A percentile compares a stretch with the other conserved stretches of the same genome.
Conservation (phyloP, 2,888 invertebrate species). For the Acanthosoma haemorrhoidale region DNA sequence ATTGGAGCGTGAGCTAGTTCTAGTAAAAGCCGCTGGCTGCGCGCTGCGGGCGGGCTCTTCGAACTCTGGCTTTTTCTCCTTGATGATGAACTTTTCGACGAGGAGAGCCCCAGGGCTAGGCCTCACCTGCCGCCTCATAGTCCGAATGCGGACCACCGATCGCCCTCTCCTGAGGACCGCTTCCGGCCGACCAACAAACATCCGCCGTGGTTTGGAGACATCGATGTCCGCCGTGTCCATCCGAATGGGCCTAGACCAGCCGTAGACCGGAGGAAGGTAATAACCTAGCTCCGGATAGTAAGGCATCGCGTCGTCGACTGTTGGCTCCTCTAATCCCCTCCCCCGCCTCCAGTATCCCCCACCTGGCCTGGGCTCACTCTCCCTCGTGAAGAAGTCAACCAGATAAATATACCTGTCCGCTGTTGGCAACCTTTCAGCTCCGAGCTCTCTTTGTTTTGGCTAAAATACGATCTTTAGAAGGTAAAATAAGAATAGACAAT, state of each 20-base stretch:
- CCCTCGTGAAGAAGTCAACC: neutral
- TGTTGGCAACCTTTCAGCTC: neutral
- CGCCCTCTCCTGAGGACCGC: slow-evolving; percentile 61
- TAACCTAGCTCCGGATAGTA: slow-evolving; percentile 21
- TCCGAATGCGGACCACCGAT: slow-evolving; percentile 67
- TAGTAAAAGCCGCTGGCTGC: slow-evolving; percentile 23
- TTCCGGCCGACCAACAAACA: neutral
- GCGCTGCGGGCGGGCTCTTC: slow-evolving; percentile 11
- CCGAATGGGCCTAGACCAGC: slow-evolving; percentile 57
- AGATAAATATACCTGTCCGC: neutral
- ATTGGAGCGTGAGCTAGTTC: neutral
- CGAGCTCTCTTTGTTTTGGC: neutral
- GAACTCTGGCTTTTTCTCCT: slow-evolving; percentile 48
- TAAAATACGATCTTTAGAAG: neutral
- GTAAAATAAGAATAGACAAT: neutral
- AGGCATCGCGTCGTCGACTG: slow-evolving; percentile 18
- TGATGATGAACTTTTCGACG: slow-evolving; percentile 68
- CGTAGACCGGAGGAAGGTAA: neutral
- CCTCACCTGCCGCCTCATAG: slow-evolving; percentile 53
- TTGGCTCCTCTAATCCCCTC: neutral
- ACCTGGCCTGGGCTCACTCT: neutral
- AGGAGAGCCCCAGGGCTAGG: slow-evolving; percentile 60
- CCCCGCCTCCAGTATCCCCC: neutral
- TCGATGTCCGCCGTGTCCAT: slow-evolving; percentile 83
- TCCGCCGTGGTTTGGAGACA: slow-evolving; percentile 48